phyloP scores from a whole-genome alignment of 2,888 invertebrate genomes.

The Monopis laevigella region DNA sequence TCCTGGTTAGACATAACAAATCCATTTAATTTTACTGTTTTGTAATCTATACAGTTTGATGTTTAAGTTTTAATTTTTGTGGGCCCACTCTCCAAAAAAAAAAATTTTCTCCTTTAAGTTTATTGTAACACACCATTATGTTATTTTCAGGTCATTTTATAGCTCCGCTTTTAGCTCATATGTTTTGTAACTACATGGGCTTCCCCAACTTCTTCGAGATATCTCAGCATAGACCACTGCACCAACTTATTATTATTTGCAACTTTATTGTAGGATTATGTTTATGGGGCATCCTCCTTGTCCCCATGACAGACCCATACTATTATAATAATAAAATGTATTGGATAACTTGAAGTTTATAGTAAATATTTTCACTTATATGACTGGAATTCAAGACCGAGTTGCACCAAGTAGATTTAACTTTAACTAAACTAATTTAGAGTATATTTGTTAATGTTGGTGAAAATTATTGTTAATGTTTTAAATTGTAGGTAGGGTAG shows the following conservation, averaged over 20 bases:
- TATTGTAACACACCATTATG: background rate
- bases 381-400: too few relatives aligned
- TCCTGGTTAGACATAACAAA: too few relatives aligned
- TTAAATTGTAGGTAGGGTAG: too few relatives aligned
- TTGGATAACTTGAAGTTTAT: constrained; percentile 43
- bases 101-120: background rate
- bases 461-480: constrained; percentile 8
- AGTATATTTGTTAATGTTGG: background rate
- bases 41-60: background rate
- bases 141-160: constrained; percentile 79
- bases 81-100: too few relatives aligned
- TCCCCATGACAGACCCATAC: constrained; percentile 77
- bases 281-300: constrained; percentile 79
- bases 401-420: too few relatives aligned
- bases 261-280: constrained; percentile 80
- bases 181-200: constrained; percentile 97
- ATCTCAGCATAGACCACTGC: constrained; percentile 38
- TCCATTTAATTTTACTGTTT: too few relatives aligned
- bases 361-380: too few relatives aligned
- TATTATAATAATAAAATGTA: constrained; percentile 70
- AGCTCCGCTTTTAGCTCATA: constrained; percentile 89
- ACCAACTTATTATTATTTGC: constrained; percentile 70
- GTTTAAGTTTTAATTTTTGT: background rate
- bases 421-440: constrained; percentile 2
- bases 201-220: constrained; percentile 84